Conservation (phyloP, 2,888 invertebrate genomes). For the Tetramorium bicarinatum region DNA sequence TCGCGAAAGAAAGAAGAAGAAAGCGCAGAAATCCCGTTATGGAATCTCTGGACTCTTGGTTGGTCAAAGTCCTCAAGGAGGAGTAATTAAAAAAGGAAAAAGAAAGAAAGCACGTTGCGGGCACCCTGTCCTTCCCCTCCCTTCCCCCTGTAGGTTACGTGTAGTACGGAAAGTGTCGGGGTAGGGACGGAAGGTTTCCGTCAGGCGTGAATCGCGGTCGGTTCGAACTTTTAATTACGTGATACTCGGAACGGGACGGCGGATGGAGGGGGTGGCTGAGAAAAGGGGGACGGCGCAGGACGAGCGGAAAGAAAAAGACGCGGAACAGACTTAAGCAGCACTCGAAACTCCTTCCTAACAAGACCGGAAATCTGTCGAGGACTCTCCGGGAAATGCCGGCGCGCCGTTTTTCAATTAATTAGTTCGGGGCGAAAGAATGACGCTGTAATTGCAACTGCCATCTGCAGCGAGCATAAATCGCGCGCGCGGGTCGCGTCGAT, state of each 20-base stretch:
- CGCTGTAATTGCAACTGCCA: slow-evolving; percentile 51
- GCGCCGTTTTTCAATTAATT: slow-evolving; percentile 68
- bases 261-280: not conserved
- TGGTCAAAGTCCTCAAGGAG: slow-evolving; percentile 35
- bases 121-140: too few relatives aligned
- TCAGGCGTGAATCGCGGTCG: slow-evolving; percentile 75
- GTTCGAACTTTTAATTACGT: slow-evolving; percentile 82
- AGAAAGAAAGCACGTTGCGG: not conserved
- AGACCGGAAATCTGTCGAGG: slow-evolving; percentile 73
- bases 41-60: slow-evolving; percentile 36
- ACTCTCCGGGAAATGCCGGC: slow-evolving; percentile 36
- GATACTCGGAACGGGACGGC: slow-evolving; percentile 37
- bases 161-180: slow-evolving; percentile 28
- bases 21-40: slow-evolving; percentile 16
- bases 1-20: not conserved
- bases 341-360: slow-evolving; percentile 73
- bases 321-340: slow-evolving; percentile 70
- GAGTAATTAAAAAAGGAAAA: slow-evolving; percentile 30
- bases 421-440: slow-evolving; percentile 57
- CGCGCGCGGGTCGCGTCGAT: slow-evolving; percentile 6
- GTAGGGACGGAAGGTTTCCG: not conserved
- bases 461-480: slow-evolving; percentile 44
- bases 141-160: not conserved
- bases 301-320: slow-evolving; percentile 32
- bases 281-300: not conserved